Evolutionary conservation across 2,888 invertebrate genomes (phyloP).

Genomic region (Alloplasta piceator): DNA sequence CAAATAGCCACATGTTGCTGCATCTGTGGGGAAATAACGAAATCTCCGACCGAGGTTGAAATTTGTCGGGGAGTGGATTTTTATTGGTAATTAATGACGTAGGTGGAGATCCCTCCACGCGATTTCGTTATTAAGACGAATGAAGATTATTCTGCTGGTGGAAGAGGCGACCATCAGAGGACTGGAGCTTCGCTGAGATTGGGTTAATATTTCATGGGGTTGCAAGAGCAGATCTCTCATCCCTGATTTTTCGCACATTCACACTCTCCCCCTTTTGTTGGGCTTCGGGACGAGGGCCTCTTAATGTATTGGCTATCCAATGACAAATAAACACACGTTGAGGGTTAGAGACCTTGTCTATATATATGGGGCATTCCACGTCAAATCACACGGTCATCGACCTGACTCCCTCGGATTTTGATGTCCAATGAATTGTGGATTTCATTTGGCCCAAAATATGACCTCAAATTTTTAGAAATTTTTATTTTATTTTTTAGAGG

Average conservation of each 20-base stretch:
- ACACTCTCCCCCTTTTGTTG: background rate
- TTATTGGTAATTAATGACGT: slow-evolving; percentile 34
- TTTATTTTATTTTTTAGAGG: no score
- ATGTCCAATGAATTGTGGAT: no score
- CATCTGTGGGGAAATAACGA: background rate
- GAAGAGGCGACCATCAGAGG: slow-evolving; percentile 1
- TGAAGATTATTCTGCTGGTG: slow-evolving; percentile 53
- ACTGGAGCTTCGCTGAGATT: slow-evolving; percentile 42
- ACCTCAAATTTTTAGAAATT: no score
- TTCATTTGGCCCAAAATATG: no score
- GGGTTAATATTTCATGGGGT: slow-evolving; percentile 62
- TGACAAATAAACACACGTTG: slow-evolving; percentile 70
- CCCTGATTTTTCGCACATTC: background rate
- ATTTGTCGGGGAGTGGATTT: slow-evolving; percentile 11
- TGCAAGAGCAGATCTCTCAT: background rate
- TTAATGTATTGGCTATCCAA: slow-evolving; percentile 73
- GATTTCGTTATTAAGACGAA: slow-evolving; percentile 57
- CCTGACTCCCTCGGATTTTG: no score
- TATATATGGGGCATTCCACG: no score
- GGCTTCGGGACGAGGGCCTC: slow-evolving; percentile 48
- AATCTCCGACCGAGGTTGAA: no score
- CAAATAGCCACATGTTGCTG: background rate
- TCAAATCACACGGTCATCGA: no score
- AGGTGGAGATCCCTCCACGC: background rate
- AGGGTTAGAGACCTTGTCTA: slow-evolving; percentile 11